Evolutionary conservation across 2,113 vertebrate genomes (phyloP), one percentile per base, ranked within the genome.

Genomic region (Centropus unirufus): DNA sequence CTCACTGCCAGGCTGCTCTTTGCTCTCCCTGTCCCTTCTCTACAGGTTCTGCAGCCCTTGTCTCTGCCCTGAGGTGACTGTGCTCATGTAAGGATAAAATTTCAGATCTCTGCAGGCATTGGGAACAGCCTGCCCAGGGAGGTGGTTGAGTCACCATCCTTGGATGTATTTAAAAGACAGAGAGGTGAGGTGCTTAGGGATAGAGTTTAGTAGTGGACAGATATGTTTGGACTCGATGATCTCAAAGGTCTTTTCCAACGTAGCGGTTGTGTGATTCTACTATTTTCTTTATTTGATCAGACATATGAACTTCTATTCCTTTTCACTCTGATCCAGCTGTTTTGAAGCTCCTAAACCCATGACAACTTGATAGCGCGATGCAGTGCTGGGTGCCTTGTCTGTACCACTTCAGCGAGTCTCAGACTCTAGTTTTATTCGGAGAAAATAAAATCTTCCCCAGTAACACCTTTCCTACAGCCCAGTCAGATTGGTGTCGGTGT

Each of bases 291-390:
- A 70, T 79, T 88, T 92, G 63, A 66, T 90, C 64, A 49, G 46
- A 55, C 15, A 2, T 6, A 0, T 63, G 46, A 81, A 78, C 29
- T 73, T 80, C 34, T 87, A 47, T 46, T 95, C 80, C 73, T 85
- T 47, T 76, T 85, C 64, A 29, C 49, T 69, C 32, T 82, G 58
- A 74, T 69, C 63, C 34, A 21, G 12, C 22, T 86, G 13, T 36
- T 77, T 66, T 29, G 59, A 89, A 54, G 63, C 46, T 24, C 7
- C 0, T 49, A 62, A 91, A 69, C 51, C 20, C 21, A 24, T 80
- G 58, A 15, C 0, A 3, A 51, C 40, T 70, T 89, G 64, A 46
- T 36, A 66, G 30, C 0, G 0, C 74, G 57, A 51, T 72, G 62
- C 40, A 21, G 44, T 51, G 58, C 83, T 29, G 54, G 12, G 51